Evolutionary conservation across 2,888 invertebrate genomes (phyloP), one percentile per base, ranked within the genome.

Genomic region (Reticulitermes lucifugus): DNA sequence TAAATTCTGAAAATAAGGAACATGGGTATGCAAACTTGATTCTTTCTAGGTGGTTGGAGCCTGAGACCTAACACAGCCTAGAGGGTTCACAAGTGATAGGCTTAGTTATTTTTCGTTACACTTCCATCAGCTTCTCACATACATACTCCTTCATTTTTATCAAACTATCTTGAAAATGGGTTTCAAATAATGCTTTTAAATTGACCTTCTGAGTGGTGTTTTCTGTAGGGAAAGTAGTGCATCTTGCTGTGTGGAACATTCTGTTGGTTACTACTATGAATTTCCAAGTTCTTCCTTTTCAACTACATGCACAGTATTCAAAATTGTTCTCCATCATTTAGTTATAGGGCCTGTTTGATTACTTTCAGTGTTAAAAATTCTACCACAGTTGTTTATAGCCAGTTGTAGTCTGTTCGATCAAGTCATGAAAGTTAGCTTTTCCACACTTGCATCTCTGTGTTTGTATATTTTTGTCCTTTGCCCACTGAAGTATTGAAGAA

Each of bases 1-100:
- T 85, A 86, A 86, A 86, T 86, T 86, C 86, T 41, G 75, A 85
- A 80, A 75, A 46, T 21, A 73, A 59, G 86, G 86, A 81, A 84
- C 84, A 83, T 80, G 84, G 84, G 84, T 75, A 77, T 77, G n/a
- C 77, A 46, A 43, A 46, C 41, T 41, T 46, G 46, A 70, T 70
- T 41, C 35, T 35, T 41, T 41, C 41, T 25, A 77, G 77, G 77
- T 77, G 77, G 41, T 77, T 77, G 77, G 77, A 77, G 77, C 46
- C 46, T 41, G 22, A 46, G 41, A 41, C 77, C 41, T 77, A 77
- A 77, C 77, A 77, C 75, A 21, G 9, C 2, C 77, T 77, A 46
- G 77, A 77, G 65, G 65, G 65, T 65, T 65, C 18, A 55, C 14
- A 14, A 65, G 65, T 65, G 65, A 55, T 46, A 12, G 12, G 12